phyloP scores from a whole-genome alignment of 2,797 vertebrate species.

The Pelochelys cantorii region DNA sequence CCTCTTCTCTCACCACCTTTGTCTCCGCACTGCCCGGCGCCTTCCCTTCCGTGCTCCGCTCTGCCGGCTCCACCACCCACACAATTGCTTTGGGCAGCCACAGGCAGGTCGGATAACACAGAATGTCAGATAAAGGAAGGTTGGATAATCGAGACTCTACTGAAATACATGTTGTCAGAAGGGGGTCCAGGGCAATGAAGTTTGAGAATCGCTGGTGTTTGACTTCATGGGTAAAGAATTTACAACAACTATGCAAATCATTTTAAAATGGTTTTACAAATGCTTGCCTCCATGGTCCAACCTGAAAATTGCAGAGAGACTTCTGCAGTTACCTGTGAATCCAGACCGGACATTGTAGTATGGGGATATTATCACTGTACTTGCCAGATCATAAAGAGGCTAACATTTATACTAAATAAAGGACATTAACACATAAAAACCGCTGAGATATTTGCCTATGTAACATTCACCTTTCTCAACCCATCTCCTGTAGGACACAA shows the following conservation, averaged over 20 bases:
- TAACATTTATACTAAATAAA: constrained; percentile 3
- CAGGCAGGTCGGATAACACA: too few species aligned
- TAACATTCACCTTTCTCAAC: not conserved
- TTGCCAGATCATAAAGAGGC: constrained; percentile 5
- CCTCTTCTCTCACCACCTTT: too few species aligned
- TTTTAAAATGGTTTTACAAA: not conserved
- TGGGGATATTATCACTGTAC: not conserved
- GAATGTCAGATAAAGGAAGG: too few species aligned
- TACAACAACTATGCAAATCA: not conserved
- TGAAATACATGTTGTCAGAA: too few species aligned
- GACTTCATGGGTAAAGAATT: not conserved
- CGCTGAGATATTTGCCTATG: not conserved
- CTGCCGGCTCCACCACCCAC: too few species aligned
- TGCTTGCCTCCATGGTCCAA: not conserved
- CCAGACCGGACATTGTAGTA: not conserved
- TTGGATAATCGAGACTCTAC: too few species aligned
- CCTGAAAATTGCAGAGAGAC: not conserved
- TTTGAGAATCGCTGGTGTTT: not conserved
- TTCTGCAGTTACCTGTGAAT: not conserved
- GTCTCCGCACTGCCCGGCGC: too few species aligned
- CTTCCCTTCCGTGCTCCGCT: too few species aligned
- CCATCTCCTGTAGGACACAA: not conserved
- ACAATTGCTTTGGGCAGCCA: too few species aligned
- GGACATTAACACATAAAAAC: not conserved
- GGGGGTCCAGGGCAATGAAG: too few species aligned